Evolutionary conservation across 1,140 invertebrate genomes (phyloP).

Genomic region (Thrips palmi): DNA sequence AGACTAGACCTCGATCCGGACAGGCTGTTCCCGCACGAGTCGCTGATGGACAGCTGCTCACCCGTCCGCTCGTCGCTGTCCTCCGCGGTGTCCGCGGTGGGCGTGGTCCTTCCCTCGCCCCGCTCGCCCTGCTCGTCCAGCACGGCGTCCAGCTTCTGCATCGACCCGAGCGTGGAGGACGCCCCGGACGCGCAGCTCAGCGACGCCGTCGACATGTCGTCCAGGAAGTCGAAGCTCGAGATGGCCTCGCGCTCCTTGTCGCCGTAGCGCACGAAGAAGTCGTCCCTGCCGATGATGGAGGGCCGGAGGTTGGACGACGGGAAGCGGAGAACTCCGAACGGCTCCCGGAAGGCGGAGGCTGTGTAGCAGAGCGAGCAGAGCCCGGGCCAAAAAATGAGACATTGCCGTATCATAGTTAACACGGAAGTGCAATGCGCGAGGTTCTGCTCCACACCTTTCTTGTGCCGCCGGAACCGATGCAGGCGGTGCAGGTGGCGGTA

Average conservation of each 20-base stretch:
- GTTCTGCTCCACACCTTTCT: slow-evolving; percentile 39
- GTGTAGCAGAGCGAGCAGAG: too few species aligned
- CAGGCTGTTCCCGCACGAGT: slow-evolving; percentile 22
- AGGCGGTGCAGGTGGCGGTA: slow-evolving; percentile 50
- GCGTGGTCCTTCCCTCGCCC: slow-evolving; percentile 19
- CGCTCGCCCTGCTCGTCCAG: slow-evolving; percentile 12
- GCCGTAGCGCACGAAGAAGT: slow-evolving; percentile 58
- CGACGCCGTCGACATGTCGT: slow-evolving; percentile 37
- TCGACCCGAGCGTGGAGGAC: too few species aligned
- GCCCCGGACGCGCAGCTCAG: slow-evolving; percentile 24
- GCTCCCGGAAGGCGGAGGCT: slow-evolving; percentile 36
- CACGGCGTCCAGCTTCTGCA: slow-evolving; percentile 17
- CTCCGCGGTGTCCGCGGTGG: slow-evolving; percentile 8
- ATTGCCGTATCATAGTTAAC: too few species aligned
- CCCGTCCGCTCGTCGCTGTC: slow-evolving; percentile 16
- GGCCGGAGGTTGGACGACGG: slow-evolving; percentile 30
- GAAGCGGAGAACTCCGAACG: slow-evolving; percentile 30
- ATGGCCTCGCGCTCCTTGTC: slow-evolving; percentile 56
- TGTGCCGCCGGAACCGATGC: slow-evolving; percentile 49
- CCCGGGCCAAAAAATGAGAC: slow-evolving; percentile 13
- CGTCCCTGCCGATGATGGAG: slow-evolving; percentile 50
- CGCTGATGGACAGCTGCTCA: slow-evolving; percentile 20
- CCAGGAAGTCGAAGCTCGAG: slow-evolving; percentile 58
- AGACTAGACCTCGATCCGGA: too few species aligned
- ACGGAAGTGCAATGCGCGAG: too few species aligned